These are phyloP conservation scores for Bombus confusus DNA, from an alignment of 1,140 invertebrate species.

Conservation along the genomic window DNA sequence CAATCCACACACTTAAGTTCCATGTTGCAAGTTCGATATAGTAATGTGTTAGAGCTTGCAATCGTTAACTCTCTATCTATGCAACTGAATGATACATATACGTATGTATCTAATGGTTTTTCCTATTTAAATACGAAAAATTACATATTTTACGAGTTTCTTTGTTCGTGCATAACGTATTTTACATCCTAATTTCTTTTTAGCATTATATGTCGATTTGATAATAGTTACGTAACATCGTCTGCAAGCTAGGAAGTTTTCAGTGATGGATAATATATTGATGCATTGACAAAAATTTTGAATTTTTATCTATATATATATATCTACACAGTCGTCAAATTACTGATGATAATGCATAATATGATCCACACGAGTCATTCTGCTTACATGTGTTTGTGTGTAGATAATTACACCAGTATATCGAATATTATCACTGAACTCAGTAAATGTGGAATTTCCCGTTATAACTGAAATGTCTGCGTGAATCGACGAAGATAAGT, in stretches of 20 bases:
- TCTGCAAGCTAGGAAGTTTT: neutral
- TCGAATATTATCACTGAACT: neutral
- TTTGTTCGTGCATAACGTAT: neutral
- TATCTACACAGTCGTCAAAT: neutral
- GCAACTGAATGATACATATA: neutral
- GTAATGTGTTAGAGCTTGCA: conserved; percentile 1
- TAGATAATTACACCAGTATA: conserved; percentile 1
- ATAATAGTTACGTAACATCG: conserved; percentile 9
- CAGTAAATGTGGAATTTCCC: conserved; percentile 5
- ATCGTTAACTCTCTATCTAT: conserved; percentile 8
- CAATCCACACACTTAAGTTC: conserved; percentile 52
- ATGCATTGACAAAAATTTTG: neutral
- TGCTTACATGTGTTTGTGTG: neutral
- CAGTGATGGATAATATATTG: neutral
- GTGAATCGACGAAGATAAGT: neutral
- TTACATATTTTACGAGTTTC: neutral
- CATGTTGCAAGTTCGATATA: conserved; percentile 9
- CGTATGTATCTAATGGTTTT: neutral
- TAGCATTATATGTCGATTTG: neutral
- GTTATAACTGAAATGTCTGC: neutral
- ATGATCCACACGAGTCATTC: neutral
- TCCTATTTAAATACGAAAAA: neutral
- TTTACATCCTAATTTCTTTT: neutral
- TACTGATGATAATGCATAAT: neutral
- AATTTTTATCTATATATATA: neutral